Evolutionary conservation across 2,113 vertebrate genomes (phyloP).

Genomic region (Anolis sagrei): DNA sequence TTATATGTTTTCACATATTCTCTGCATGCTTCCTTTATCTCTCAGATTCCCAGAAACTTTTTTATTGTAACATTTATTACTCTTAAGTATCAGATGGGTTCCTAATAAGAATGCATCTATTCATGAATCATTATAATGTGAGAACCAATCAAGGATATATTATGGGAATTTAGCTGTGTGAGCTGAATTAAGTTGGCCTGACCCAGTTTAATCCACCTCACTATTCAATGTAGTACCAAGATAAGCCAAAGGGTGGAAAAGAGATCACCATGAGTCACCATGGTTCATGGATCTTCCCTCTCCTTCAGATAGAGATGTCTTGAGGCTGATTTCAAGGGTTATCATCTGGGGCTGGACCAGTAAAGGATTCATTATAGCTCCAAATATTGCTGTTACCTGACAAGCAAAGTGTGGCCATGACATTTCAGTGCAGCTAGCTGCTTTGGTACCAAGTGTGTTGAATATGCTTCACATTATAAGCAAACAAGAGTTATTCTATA

Average conservation of each 20-base stretch:
- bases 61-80: neutral
- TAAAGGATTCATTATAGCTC: too few species aligned
- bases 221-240: too few species aligned
- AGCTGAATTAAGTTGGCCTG: neutral
- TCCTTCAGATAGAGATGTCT: too few species aligned
- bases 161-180: neutral
- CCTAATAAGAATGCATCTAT: neutral
- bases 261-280: too few species aligned
- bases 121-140: neutral
- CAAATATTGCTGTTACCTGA: too few species aligned
- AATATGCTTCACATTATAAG: neutral
- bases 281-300: too few species aligned
- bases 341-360: neutral
- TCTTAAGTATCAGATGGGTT: neutral
- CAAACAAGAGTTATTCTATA: neutral
- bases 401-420: neutral
- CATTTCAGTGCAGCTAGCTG: neutral
- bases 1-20: neutral
- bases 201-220: too few species aligned
- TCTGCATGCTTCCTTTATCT: neutral
- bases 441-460: neutral
- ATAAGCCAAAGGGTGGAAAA: too few species aligned
- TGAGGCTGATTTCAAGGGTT: too few species aligned
- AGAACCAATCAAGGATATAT: neutral
- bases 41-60: neutral